Percentiles rank a stretch among this genome's conserved stretches.
phyloP scores from a whole-genome alignment of 2,888 invertebrate genomes.

The Leptinotarsa tumamoca region DNA sequence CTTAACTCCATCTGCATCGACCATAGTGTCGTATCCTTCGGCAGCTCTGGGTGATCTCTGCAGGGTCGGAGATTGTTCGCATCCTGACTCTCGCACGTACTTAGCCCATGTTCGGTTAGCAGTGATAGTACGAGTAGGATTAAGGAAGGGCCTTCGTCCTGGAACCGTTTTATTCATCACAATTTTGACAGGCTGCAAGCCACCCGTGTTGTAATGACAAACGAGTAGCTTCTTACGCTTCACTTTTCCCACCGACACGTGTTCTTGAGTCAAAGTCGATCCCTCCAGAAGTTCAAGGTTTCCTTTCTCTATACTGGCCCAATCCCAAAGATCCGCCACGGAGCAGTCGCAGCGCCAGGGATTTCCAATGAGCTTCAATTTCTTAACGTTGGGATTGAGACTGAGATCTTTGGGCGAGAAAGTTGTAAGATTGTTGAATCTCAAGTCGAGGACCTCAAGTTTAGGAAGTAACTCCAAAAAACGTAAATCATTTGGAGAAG shows the following conservation, averaged over 20 bases:
- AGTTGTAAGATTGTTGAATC: conserved; percentile 73
- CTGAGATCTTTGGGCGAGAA: conserved; percentile 71
- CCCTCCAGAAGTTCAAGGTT: conserved; percentile 76
- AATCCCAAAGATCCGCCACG: conserved; percentile 79
- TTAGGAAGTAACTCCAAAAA: conserved; percentile 71
- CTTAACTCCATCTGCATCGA: conserved; percentile 45
- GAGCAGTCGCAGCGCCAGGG: conserved; percentile 79
- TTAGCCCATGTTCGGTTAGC: conserved; percentile 80
- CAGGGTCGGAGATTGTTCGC: conserved; percentile 62
- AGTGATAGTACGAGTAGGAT: conserved; percentile 71
- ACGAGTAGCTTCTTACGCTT: conserved; percentile 75
- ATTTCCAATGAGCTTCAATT: conserved; percentile 76
- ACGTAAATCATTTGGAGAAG: conserved; percentile 67
- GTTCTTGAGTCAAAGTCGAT: conserved; percentile 73
- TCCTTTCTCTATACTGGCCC: conserved; percentile 76
- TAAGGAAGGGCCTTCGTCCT: conserved; percentile 71
- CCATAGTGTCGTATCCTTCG: conserved; percentile 37
- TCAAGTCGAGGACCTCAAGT: conserved; percentile 74
- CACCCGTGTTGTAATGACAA: conserved; percentile 73
- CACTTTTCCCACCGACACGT: conserved; percentile 72
- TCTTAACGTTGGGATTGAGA: conserved; percentile 71
- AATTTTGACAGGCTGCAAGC: conserved; percentile 69
- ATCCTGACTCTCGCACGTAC: conserved; percentile 76
- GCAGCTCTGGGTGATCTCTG: conserved; percentile 53
- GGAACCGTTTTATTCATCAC: conserved; percentile 68